Conservation (phyloP, 2,888 invertebrate species). For the Hartigia nigra region DNA sequence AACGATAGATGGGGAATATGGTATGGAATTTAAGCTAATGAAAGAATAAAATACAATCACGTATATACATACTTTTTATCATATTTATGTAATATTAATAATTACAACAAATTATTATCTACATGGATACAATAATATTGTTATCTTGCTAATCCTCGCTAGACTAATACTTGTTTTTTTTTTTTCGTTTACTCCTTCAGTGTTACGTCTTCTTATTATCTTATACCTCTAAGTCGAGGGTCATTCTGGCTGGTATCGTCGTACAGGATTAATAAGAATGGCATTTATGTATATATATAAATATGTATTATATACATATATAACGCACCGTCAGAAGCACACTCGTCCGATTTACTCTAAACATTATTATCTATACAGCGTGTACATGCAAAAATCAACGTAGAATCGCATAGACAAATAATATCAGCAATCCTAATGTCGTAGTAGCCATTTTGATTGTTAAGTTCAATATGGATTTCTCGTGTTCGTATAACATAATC, state of each 20-base stretch:
- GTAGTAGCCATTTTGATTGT: neutral
- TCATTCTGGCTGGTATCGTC: slow-evolving; percentile 5
- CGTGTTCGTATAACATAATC: neutral
- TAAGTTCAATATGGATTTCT: neutral
- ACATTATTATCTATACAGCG: slow-evolving; percentile 35
- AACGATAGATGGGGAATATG: neutral
- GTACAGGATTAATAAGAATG: neutral
- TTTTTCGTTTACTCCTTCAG: slow-evolving; percentile 8
- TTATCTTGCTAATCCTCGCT: slow-evolving; percentile 21
- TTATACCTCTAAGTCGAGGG: neutral
- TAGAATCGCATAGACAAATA: neutral
- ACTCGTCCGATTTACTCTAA: neutral
- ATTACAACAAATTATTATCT: slow-evolving; percentile 43
- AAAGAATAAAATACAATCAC: slow-evolving; percentile 24
- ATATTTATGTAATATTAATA: slow-evolving; percentile 27
- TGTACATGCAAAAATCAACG: neutral
- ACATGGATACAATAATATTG: slow-evolving; percentile 34
- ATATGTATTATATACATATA: neutral
- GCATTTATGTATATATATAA: too few relatives aligned
- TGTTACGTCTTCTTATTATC: neutral
- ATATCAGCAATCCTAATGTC: neutral
- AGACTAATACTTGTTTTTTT: slow-evolving; percentile 8
- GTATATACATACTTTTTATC: slow-evolving; percentile 28
- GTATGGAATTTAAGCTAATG: slow-evolving; percentile 7
- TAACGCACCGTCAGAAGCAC: slow-evolving; percentile 1